Conservation (phyloP, 2,113 vertebrate species). For the Alectura lathami region DNA sequence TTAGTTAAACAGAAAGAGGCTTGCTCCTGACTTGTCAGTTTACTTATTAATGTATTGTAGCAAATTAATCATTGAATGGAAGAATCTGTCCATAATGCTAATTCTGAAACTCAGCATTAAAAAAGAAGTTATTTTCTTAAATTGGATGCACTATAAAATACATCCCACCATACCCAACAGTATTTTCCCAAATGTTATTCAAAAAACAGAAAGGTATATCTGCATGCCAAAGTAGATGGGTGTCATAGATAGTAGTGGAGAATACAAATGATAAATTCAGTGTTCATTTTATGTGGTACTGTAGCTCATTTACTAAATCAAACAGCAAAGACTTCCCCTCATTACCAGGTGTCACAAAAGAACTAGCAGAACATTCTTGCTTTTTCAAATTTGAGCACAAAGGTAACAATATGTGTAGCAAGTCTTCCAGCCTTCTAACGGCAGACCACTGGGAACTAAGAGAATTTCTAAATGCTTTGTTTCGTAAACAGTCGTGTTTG, state of each 20-base stretch:
- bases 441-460: not conserved
- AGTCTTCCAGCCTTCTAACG: not conserved
- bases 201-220: not conserved
- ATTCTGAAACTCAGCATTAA: not conserved
- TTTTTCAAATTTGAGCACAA: not conserved
- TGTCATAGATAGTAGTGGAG: not conserved
- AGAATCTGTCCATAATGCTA: not conserved
- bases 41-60: not conserved
- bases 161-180: not conserved
- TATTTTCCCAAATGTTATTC: not conserved
- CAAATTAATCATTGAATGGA: not conserved
- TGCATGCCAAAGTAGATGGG: not conserved
- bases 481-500: not conserved
- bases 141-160: not conserved
- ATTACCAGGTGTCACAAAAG: not conserved
- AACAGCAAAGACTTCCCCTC: not conserved
- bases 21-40: not conserved
- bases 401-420: not conserved
- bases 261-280: not conserved
- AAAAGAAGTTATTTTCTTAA: not conserved
- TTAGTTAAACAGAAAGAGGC: conserved; percentile 3
- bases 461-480: not conserved
- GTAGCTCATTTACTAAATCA: not conserved
- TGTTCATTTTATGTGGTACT: not conserved
- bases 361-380: not conserved